A percentile compares a stretch with the other conserved stretches of the same genome.
phyloP scores from a whole-genome alignment of 23 tunicate species.

The Ascidia mentula region DNA sequence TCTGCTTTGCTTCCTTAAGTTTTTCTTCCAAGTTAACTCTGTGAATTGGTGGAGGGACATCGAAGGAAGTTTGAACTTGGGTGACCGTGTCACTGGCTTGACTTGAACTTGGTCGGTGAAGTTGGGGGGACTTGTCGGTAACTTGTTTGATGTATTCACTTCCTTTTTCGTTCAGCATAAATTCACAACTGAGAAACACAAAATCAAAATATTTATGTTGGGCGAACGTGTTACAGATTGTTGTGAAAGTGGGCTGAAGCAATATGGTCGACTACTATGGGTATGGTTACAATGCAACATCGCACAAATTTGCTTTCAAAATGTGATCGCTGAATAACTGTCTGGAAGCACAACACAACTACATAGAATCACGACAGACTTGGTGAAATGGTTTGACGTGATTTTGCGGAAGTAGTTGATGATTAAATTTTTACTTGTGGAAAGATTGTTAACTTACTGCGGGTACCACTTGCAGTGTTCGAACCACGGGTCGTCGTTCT shows the following conservation, averaged over 20 bases:
- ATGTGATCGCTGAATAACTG: too few relatives aligned
- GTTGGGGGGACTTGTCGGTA: slow-evolving; percentile 5
- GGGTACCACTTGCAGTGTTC: slow-evolving; percentile 87
- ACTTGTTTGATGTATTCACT: background rate
- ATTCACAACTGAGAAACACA: slow-evolving; percentile 19
- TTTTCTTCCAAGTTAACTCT: background rate
- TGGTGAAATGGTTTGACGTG: too few relatives aligned
- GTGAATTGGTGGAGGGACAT: background rate
- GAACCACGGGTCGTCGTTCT: slow-evolving; percentile 55
- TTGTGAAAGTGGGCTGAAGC: too few relatives aligned
- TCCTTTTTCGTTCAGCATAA: background rate
- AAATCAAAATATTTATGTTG: too few relatives aligned
- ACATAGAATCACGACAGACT: too few relatives aligned
- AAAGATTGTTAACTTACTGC: slow-evolving; percentile 34
- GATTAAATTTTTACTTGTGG: too few relatives aligned
- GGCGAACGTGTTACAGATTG: too few relatives aligned
- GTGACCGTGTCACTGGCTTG: background rate
- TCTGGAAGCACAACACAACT: too few relatives aligned
- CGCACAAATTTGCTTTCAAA: too few relatives aligned
- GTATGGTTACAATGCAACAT: too few relatives aligned
- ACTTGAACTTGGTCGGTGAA: background rate
- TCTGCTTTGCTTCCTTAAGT: background rate
- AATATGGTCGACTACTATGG: too few relatives aligned
- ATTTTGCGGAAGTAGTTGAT: too few relatives aligned
- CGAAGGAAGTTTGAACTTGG: background rate